These are phyloP conservation scores for Carterocephalus palaemon DNA, from an alignment of 2,888 invertebrate species.

Conservation along the genomic window DNA sequence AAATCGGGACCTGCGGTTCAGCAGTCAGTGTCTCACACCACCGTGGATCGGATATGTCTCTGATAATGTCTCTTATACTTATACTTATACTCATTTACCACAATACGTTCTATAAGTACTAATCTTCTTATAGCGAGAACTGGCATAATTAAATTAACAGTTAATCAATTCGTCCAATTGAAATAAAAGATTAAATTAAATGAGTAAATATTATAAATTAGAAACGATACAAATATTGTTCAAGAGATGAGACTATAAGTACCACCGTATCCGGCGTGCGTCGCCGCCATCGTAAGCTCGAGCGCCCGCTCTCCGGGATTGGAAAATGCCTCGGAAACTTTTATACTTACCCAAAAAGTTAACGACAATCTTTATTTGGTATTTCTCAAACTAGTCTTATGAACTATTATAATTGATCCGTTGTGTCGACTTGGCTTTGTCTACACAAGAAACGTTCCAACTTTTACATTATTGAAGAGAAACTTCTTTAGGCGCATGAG, in stretches of 20 bases:
- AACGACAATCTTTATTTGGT: constrained; percentile 57
- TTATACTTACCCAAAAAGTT: constrained; percentile 68
- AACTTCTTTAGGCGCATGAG: too few species aligned
- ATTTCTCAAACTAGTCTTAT: constrained; percentile 49
- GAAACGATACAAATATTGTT: constrained; percentile 14
- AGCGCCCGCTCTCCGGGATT: constrained; percentile 50
- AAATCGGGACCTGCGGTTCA: too few species aligned
- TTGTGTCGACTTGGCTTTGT: constrained; percentile 1
- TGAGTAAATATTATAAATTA: constrained; percentile 11
- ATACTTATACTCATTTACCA: too few species aligned
- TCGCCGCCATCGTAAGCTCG: constrained; percentile 56
- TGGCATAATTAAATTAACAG: too few species aligned
- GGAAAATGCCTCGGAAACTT: constrained; percentile 68
- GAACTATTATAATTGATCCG: constrained; percentile 50
- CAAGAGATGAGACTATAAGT: constrained; percentile 27
- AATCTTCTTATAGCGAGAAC: too few species aligned
- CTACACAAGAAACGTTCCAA: neutral
- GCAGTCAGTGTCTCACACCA: too few species aligned
- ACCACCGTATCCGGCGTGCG: constrained; percentile 43
- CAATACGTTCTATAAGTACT: too few species aligned
- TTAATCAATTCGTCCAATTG: too few species aligned
- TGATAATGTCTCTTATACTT: too few species aligned
- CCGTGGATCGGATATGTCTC: too few species aligned
- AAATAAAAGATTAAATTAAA: too few species aligned
- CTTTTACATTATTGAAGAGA: too few species aligned